These are phyloP conservation scores for Drosophila subpulchrella DNA, from an alignment of 1,140 invertebrate species.

Conservation along the genomic window DNA sequence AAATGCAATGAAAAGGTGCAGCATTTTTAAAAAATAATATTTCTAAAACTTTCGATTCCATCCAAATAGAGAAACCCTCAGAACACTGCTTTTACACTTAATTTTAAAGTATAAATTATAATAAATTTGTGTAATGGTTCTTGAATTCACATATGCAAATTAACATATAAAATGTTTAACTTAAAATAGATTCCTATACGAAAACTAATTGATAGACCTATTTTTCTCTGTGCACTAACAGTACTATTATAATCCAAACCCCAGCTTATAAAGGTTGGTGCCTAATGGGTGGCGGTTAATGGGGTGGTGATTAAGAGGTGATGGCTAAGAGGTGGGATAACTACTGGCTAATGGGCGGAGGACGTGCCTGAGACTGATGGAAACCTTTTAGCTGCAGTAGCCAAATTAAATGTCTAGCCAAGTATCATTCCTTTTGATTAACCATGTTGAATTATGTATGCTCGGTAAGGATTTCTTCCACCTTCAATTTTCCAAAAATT, in stretches of 20 bases:
- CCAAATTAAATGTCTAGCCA: constrained; percentile 74
- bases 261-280: constrained; percentile 42
- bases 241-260: constrained; percentile 30
- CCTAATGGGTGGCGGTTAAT: constrained; percentile 24
- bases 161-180: too few species aligned
- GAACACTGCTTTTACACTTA: too few species aligned
- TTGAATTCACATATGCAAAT: too few species aligned
- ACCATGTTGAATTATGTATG: not conserved
- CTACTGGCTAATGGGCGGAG: constrained; percentile 17
- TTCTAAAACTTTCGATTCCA: too few species aligned
- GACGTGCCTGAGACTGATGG: constrained; percentile 63
- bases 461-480: not conserved
- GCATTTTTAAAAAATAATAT: too few species aligned
- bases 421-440: constrained; percentile 65
- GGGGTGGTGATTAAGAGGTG: not conserved
- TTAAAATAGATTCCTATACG: too few species aligned
- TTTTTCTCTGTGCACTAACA: constrained; percentile 22
- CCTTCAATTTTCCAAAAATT: constrained; percentile 26
- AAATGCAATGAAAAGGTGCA: too few species aligned
- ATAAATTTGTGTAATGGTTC: too few species aligned
- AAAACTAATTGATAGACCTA: too few species aligned
- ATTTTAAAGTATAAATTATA: too few species aligned
- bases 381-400: constrained; percentile 73
- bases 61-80: too few species aligned
- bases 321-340: constrained; percentile 12